These are phyloP conservation scores for Sipha maydis DNA, from an alignment of 2,888 invertebrate genomes.

Conservation along the genomic window DNA sequence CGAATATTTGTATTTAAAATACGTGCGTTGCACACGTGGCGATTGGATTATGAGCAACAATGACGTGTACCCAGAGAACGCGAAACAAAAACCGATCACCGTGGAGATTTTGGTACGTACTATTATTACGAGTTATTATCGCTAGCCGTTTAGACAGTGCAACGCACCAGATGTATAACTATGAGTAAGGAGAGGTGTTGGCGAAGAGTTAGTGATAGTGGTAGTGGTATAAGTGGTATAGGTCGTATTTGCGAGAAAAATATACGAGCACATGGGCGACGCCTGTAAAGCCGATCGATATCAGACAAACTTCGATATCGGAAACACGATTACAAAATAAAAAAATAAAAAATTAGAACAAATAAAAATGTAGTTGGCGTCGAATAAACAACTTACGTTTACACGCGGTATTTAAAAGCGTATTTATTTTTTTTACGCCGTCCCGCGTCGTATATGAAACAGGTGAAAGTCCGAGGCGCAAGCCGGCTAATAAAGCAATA, in stretches of 20 bases:
- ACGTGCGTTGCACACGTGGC: too few species aligned
- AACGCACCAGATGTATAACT: neutral
- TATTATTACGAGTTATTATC: neutral
- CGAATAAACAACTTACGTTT: neutral
- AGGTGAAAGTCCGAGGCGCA: slow-evolving; percentile 38
- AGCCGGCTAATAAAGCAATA: slow-evolving; percentile 1
- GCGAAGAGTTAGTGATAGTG: too few species aligned
- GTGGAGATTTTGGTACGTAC: neutral
- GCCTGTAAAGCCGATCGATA: slow-evolving; percentile 4
- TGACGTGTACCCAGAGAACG: neutral
- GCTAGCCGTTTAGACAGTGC: neutral
- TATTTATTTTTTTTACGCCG: neutral
- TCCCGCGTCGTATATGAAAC: neutral
- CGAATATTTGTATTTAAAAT: too few species aligned
- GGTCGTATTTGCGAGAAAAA: neutral
- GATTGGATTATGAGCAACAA: neutral
- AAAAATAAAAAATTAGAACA: neutral
- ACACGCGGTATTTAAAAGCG: neutral
- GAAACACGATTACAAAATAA: neutral
- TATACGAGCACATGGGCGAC: neutral
- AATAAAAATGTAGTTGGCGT: neutral
- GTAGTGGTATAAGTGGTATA: too few species aligned
- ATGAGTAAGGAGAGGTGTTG: neutral
- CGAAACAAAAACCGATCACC: neutral
- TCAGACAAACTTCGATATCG: slow-evolving; percentile 39